Evolutionary conservation across 2,797 vertebrate species (phyloP), one percentile per base, ranked within the genome.

Genomic region (Dipus sagitta): DNA sequence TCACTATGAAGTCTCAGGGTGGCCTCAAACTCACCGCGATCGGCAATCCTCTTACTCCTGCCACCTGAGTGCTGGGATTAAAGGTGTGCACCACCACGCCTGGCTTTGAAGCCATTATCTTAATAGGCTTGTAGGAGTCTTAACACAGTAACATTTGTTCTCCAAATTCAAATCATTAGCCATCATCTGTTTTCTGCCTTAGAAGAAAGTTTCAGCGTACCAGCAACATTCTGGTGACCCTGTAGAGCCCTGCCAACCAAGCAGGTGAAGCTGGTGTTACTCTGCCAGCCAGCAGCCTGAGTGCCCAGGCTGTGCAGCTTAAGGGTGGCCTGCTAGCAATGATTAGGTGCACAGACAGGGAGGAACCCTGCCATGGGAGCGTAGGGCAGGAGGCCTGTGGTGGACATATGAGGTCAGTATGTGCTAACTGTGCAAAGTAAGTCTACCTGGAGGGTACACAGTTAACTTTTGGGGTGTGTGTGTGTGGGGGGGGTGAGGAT

Each of bases 161-260:
- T 70, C 67, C 26, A 7, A 20, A 47, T 10, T 18, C 11, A 78
- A 32, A 74, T 64, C 32, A 58, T 18, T 30, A 67, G 47, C 54
- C 68, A n/a, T 62, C 15, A 24, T 26, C 34, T 18, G 6, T 64
- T 74, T 87, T 68, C n/a, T 92, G 30, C 8, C 54, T 68, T 32
- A 86, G 52, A 85, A 71, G 17, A 28, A 90, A 62, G 42, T 70
- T 58, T 62, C 24, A 30, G 26, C 23, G 4, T 38, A 8, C 34
- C 11, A 11, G 6, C 3, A n/a, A 21, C n/a, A 26, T n/a, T 38
- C 14, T 5, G 23, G 38, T 34, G 60, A 58, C 26, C 72, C 28
- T 0, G 7, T 0, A 2, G 30, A 24, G 38, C 6, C 3, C 0
- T 23, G 4, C 21, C 47, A 11, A 52, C 76, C 60, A 21, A 9